These are phyloP conservation scores for Regulus satrapa DNA, from an alignment of 2,113 vertebrate species.

Conservation along the genomic window DNA sequence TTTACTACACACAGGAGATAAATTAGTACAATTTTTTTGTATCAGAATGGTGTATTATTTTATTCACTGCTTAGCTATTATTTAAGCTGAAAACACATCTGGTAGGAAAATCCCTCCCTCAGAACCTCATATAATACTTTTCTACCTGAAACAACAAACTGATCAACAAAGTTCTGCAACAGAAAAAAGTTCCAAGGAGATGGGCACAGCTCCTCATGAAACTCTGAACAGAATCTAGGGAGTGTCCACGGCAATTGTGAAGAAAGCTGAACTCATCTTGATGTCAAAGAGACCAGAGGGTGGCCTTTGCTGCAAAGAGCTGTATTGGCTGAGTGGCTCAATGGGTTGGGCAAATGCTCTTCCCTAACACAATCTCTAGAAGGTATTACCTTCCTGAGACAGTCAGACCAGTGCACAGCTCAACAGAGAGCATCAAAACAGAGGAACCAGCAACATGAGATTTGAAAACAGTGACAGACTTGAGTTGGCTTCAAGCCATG, in stretches of 20 bases:
- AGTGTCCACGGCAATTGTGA: background rate
- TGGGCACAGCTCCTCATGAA: background rate
- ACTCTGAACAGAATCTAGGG: background rate
- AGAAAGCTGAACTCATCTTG: background rate
- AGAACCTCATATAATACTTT: background rate
- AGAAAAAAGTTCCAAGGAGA: background rate
- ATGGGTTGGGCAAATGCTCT: background rate
- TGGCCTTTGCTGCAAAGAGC: background rate
- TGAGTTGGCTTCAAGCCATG: background rate
- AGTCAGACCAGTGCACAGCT: background rate
- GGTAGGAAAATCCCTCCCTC: background rate
- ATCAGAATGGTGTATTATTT: background rate
- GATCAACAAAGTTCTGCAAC: background rate
- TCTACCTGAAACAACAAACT: background rate
- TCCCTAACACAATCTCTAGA: background rate
- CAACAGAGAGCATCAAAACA: background rate
- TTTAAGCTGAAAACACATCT: background rate
- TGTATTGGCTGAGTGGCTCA: background rate
- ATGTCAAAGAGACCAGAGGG: background rate
- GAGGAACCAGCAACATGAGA: background rate
- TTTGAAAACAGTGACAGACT: background rate
- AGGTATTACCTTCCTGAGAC: background rate
- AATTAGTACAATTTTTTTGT: background rate
- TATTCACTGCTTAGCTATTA: background rate
- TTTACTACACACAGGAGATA: background rate